Percentiles rank a stretch among this genome's conserved stretches.
Conservation (phyloP, 2,888 invertebrate genomes). For the Teleogryllus oceanicus region DNA sequence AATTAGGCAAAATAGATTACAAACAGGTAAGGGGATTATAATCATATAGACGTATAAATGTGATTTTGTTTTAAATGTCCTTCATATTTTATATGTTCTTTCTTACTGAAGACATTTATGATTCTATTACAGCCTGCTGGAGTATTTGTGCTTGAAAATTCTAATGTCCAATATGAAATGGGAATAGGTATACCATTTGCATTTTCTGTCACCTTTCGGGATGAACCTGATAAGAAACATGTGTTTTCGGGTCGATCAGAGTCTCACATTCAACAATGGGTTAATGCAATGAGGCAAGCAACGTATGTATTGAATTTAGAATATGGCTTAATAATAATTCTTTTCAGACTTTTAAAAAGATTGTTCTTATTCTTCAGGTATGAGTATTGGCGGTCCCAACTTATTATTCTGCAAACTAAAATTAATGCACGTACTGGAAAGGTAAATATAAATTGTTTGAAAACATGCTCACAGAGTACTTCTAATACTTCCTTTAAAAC, state of each 20-base stretch:
- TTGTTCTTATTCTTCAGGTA: slow-evolving; percentile 47
- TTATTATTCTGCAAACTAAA: slow-evolving; percentile 63
- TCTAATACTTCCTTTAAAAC: too few relatives aligned
- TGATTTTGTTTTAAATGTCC: not conserved
- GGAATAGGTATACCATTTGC: slow-evolving; percentile 65
- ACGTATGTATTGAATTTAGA: slow-evolving; percentile 46
- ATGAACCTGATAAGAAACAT: slow-evolving; percentile 66
- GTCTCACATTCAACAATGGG: slow-evolving; percentile 68
- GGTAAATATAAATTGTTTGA: slow-evolving; percentile 44
- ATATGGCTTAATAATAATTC: not conserved
- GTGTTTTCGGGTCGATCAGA: slow-evolving; percentile 68
- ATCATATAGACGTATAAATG: not conserved
- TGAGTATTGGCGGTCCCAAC: slow-evolving; percentile 63
- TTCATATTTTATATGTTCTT: not conserved
- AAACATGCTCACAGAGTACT: too few relatives aligned
- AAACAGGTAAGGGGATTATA: slow-evolving; percentile 45
- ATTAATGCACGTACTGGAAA: slow-evolving; percentile 66
- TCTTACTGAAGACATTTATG: slow-evolving; percentile 19
- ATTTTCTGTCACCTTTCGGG: slow-evolving; percentile 67
- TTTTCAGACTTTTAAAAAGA: not conserved
- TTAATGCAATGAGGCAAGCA: slow-evolving; percentile 61
- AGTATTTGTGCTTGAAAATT: slow-evolving; percentile 71
- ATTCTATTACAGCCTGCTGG: slow-evolving; percentile 58
- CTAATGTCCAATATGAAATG: slow-evolving; percentile 64
- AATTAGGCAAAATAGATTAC: slow-evolving; percentile 60